Conservation (phyloP, 2,888 invertebrate genomes). For the Tinea pellionella region DNA sequence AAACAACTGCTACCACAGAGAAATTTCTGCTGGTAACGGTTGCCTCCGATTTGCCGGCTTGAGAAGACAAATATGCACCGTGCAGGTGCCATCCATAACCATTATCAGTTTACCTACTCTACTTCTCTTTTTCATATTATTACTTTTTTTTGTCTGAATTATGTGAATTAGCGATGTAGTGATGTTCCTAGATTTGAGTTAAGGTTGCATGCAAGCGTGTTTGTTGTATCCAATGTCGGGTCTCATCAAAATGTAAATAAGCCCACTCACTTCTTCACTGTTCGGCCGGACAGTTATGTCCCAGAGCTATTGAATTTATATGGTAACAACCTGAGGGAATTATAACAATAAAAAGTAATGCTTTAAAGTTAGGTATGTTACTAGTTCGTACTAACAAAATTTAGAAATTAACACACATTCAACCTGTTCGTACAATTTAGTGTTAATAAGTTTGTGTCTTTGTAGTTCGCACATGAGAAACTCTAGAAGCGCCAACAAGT, state of each 20-base stretch:
- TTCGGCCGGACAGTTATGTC: conserved; percentile 57
- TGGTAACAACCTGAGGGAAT: background rate
- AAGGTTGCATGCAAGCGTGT: conserved; percentile 29
- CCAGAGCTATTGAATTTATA: background rate
- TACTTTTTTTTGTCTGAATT: background rate
- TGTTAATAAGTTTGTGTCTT: background rate
- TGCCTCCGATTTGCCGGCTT: too few species aligned
- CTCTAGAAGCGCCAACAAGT: background rate
- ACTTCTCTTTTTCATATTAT: background rate
- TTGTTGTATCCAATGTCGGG: conserved; percentile 66
- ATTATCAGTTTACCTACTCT: too few species aligned
- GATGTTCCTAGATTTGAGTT: background rate
- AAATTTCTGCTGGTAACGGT: too few species aligned
- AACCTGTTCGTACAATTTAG: background rate
- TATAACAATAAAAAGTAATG: background rate
- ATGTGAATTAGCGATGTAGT: background rate
- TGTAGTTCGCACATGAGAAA: background rate
- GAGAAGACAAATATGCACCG: too few species aligned
- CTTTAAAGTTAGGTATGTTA: background rate
- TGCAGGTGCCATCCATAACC: too few species aligned
- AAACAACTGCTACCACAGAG: too few species aligned
- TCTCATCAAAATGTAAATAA: conserved; percentile 70
- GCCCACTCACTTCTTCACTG: conserved; percentile 30
- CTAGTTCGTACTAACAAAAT: too few species aligned
- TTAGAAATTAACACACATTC: too few species aligned